Evolutionary conservation across 2,797 vertebrate genomes (phyloP).

Genomic region (Myotis myotis): DNA sequence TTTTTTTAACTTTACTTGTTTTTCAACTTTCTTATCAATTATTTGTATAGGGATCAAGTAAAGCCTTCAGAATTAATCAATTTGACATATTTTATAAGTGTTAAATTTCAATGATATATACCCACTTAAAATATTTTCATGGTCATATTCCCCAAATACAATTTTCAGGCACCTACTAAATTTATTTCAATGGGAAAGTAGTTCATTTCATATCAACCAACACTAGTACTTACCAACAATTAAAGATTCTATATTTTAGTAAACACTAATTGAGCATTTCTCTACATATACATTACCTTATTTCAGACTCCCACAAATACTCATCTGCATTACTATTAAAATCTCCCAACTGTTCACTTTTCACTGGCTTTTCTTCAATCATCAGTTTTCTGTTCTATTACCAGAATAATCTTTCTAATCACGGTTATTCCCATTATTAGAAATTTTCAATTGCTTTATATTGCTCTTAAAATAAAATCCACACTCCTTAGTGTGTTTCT

Average conservation of each 20-base stretch:
- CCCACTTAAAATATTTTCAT: background rate
- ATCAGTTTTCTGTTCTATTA: background rate
- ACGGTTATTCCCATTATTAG: background rate
- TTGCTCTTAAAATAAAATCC: too few relatives aligned
- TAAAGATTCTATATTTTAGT: background rate
- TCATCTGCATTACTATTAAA: background rate
- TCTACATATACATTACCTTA: background rate
- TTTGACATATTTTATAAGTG: background rate
- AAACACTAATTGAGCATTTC: background rate
- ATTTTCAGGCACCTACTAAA: background rate
- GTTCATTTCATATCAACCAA: background rate
- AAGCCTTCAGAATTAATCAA: background rate
- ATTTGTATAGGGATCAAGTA: background rate
- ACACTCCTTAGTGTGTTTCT: background rate
- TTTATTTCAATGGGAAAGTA: background rate
- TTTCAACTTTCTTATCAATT: background rate
- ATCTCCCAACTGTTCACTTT: background rate
- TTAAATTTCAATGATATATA: background rate
- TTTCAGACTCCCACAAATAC: background rate
- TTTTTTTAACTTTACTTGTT: background rate
- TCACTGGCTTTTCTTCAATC: background rate
- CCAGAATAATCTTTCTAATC: background rate
- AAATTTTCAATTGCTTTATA: background rate
- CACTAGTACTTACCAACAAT: background rate
- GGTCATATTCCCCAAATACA: background rate